A percentile compares a stretch with the other conserved stretches of the same genome.
Conservation (phyloP, 2,888 invertebrate genomes). For the Nipponacmea schrenckii region DNA sequence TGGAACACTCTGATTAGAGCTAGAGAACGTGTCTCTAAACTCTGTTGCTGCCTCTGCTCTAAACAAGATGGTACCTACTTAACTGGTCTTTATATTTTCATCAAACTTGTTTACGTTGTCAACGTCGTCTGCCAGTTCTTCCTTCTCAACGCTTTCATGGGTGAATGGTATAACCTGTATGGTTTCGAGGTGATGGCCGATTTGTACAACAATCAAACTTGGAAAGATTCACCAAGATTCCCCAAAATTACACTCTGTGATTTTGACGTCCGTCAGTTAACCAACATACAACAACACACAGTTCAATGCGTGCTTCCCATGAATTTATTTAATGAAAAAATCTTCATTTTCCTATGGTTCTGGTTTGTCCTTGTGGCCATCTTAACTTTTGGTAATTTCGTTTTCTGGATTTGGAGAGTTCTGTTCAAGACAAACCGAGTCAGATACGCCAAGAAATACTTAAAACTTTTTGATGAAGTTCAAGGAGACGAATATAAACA, state of each 20-base stretch:
- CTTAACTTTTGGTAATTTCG: constrained; percentile 51
- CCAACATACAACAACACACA: constrained; percentile 57
- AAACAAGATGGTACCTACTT: constrained; percentile 58
- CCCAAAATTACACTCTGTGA: constrained; percentile 58
- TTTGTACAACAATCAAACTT: constrained; percentile 43
- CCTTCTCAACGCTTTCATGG: constrained; percentile 57
- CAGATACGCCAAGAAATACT: constrained; percentile 56
- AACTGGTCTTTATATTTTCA: constrained; percentile 56
- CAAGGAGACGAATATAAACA: constrained; percentile 53
- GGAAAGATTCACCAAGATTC: constrained; percentile 53
- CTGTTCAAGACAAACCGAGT: constrained; percentile 50
- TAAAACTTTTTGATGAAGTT: constrained; percentile 53
- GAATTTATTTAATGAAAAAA: constrained; percentile 61
- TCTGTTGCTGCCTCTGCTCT: constrained; percentile 52
- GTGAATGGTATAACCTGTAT: constrained; percentile 55
- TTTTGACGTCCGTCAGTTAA: constrained; percentile 57
- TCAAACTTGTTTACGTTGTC: constrained; percentile 51
- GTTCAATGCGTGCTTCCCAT: constrained; percentile 59
- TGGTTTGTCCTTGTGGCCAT: constrained; percentile 57
- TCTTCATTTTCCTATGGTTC: constrained; percentile 61
- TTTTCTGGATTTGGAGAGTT: constrained; percentile 55
- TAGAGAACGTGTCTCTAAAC: constrained; percentile 48
- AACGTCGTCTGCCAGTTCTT: constrained; percentile 59
- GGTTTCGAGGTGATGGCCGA: constrained; percentile 52
- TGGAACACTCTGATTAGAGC: constrained; percentile 53